Evolutionary conservation across 1,140 invertebrate species (phyloP).

Genomic region (Camponotus vicinus): DNA sequence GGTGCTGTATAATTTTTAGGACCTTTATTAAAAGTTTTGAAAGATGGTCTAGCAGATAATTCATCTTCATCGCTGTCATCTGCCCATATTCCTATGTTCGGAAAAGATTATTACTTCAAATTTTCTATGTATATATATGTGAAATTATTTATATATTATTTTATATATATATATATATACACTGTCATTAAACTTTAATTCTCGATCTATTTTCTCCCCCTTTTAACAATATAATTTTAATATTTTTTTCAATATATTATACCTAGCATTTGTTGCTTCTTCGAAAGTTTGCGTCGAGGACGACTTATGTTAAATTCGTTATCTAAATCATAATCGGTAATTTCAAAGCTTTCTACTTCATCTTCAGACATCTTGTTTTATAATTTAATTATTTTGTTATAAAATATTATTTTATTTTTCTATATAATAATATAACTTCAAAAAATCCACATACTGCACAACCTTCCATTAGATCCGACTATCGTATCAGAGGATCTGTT

Average conservation of each 20-base stretch:
- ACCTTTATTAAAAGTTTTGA: constrained; percentile 84
- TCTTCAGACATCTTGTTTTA: constrained; percentile 91
- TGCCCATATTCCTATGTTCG: constrained; percentile 93
- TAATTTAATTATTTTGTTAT: not conserved
- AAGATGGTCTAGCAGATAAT: constrained; percentile 81
- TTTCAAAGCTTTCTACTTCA: constrained; percentile 96
- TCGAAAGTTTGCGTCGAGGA: constrained; percentile 90
- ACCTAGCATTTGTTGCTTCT: constrained; percentile 98
- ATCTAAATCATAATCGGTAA: constrained; percentile 96
- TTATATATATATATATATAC: no score
- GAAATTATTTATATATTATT: no score
- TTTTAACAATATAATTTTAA: not conserved
- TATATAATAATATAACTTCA: not conserved
- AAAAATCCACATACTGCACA: no score
- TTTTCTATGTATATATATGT: constrained; percentile 77
- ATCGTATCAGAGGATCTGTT: no score
- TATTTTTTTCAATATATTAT: constrained; percentile 69
- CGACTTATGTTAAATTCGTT: constrained; percentile 96
- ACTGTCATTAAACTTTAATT: no score
- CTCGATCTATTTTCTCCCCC: no score
- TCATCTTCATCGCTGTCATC: constrained; percentile 95
- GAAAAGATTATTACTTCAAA: not conserved
- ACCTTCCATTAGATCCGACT: no score
- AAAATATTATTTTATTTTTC: not conserved
- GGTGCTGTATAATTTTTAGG: constrained; percentile 92